Conservation (phyloP, 2,888 invertebrate species). For the Doris montereyensis region DNA sequence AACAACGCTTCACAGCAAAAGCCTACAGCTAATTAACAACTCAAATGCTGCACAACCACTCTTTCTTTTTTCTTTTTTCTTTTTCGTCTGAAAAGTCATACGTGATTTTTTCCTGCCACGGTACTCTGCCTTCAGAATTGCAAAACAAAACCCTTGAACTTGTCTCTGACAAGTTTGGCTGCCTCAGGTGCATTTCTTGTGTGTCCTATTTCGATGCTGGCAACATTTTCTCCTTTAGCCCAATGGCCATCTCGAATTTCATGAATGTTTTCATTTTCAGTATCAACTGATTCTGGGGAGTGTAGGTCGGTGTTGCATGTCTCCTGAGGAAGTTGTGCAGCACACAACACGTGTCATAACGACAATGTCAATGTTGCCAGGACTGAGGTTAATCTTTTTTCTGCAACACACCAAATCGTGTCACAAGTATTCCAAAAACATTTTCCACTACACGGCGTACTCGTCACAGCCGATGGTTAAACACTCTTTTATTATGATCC, state of each 20-base stretch:
- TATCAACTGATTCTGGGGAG: neutral
- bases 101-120: conserved; percentile 1
- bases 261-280: no score
- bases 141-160: neutral
- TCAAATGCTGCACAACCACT: conserved; percentile 3
- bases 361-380: no score
- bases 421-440: no score
- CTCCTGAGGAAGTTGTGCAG: no score
- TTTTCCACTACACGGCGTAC: no score
- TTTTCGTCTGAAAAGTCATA: neutral
- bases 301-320: neutral
- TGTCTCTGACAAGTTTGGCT: conserved; percentile 3
- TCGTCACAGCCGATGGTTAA: no score
- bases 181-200: conserved; percentile 1
- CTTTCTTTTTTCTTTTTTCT: no score
- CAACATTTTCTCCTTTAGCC: neutral
- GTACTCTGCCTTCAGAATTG: neutral
- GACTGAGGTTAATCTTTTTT: no score
- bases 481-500: no score
- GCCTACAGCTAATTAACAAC: neutral
- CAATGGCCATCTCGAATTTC: no score
- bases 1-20: neutral
- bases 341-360: no score
- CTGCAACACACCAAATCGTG: no score
- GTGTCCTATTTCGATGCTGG: neutral